Evolutionary conservation across 2,113 vertebrate species (phyloP), one percentile per base, ranked within the genome.

Genomic region (Chionodraco myersi): DNA sequence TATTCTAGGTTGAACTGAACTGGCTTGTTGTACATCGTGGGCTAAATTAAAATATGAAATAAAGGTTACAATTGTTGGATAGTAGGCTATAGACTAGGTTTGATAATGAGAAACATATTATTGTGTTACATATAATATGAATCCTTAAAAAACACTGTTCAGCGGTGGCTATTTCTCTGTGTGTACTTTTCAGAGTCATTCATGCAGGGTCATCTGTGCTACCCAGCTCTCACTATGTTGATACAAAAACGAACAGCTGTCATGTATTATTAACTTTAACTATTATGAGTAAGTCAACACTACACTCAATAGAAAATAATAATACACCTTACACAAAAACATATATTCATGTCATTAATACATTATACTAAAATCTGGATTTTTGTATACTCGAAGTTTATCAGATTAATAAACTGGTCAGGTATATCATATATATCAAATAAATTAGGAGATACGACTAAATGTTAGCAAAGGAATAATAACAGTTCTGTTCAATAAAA

Each of bases 151-250:
- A 34, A 11, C 2, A 18, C 47, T 53, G 1, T 10, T 45, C 3
- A 48, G 36, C 52, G 36, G 1, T 23, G 9, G 14, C 1, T 41
- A 48, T 52, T 34, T 3, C 15, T 18, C 3, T 54, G 14, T n/a
- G 34, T 44, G 48, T 21, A 61, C 15, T 41, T 69, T 75, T 5
- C 51, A 64, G 63, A 52, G 59, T 58, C 65, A 70, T 0, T 41
- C 6, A 62, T 14, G 36, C 36, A 41, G 5, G 36, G 36, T 7
- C 36, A 41, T 41, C 5, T 41, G 36, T 7, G 6, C 6, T 6
- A 36, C 36, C 36, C 36, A 36, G 58, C 2, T 18, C 21, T 21
- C 21, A 21, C 21, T 21, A 34, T 26, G 14, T 54, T 44, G 13
- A 5, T 3, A 61, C 14, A 54, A 6, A 61, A 61, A 56, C 13